phyloP scores from a whole-genome alignment of 1,140 invertebrate species.

The Campoletis sonorensis region DNA sequence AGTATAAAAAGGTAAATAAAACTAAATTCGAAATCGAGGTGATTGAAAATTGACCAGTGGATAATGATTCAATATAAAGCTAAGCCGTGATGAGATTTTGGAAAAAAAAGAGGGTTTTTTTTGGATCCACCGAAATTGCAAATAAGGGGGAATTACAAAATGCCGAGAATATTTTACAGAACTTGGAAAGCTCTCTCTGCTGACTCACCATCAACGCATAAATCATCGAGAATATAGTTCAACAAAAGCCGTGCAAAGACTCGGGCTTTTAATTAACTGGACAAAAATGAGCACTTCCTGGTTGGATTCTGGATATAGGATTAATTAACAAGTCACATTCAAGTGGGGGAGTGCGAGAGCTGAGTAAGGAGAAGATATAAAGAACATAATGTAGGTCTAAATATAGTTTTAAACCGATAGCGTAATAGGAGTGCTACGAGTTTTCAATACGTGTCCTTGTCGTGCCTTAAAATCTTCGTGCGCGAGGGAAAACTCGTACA shows the following conservation, averaged over 20 bases:
- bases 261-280: slow-evolving; percentile 30
- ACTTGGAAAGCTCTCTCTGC: neutral
- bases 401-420: neutral
- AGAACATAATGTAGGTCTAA: neutral
- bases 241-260: neutral
- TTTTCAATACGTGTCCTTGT: neutral
- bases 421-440: neutral
- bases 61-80: too few species aligned
- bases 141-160: neutral
- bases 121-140: neutral
- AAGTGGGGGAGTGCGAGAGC: neutral
- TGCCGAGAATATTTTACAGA: neutral
- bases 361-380: neutral
- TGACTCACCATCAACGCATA: neutral
- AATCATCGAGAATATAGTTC: slow-evolving; percentile 2
- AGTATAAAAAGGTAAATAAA: neutral
- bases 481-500: neutral
- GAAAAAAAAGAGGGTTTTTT: neutral
- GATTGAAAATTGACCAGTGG: too few species aligned
- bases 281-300: slow-evolving; percentile 15
- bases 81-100: neutral
- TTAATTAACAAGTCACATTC: slow-evolving; percentile 41
- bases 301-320: slow-evolving; percentile 18
- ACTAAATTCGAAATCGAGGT: neutral
- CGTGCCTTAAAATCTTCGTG: neutral